Conservation (phyloP, 2,888 invertebrate species). For the Ectropis crepuscularia region DNA sequence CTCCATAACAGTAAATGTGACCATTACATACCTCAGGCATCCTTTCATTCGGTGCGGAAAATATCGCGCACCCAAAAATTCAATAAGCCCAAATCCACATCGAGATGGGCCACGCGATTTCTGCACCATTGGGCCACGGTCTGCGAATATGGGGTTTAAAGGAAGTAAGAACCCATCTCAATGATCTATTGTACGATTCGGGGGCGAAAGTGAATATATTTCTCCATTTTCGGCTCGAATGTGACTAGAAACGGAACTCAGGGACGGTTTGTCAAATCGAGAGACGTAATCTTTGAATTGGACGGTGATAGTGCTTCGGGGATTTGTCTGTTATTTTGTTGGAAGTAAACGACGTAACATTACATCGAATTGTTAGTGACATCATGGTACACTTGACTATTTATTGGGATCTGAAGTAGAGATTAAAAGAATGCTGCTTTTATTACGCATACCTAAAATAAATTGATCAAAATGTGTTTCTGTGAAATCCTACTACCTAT, state of each 20-base stretch:
- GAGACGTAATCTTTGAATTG: constrained; percentile 31
- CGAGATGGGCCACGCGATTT: constrained; percentile 59
- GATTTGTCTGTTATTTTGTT: constrained; percentile 21
- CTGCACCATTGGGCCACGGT: constrained; percentile 61
- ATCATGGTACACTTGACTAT: not conserved
- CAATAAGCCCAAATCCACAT: constrained; percentile 60
- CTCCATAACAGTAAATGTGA: constrained; percentile 41
- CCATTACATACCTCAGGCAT: constrained; percentile 53
- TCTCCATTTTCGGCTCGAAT: constrained; percentile 39
- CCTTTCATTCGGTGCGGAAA: constrained; percentile 52
- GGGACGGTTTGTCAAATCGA: constrained; percentile 36
- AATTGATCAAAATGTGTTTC: too few relatives aligned
- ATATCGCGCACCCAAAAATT: constrained; percentile 57
- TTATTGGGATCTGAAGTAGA: too few relatives aligned
- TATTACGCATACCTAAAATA: too few relatives aligned
- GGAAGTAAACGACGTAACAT: constrained; percentile 1
- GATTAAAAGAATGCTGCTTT: too few relatives aligned
- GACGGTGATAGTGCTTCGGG: constrained; percentile 11
- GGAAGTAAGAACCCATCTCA: constrained; percentile 46
- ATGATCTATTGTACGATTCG: constrained; percentile 64
- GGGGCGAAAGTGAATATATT: constrained; percentile 67
- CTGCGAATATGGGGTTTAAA: constrained; percentile 53
- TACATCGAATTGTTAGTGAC: not conserved
- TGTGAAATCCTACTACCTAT: too few relatives aligned
- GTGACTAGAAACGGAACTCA: constrained; percentile 30